Percentiles rank a stretch among this genome's conserved stretches.
Evolutionary conservation across 64 coral and sea anemone species (phyloP).

Genomic region (Pachyseris speciosa): DNA sequence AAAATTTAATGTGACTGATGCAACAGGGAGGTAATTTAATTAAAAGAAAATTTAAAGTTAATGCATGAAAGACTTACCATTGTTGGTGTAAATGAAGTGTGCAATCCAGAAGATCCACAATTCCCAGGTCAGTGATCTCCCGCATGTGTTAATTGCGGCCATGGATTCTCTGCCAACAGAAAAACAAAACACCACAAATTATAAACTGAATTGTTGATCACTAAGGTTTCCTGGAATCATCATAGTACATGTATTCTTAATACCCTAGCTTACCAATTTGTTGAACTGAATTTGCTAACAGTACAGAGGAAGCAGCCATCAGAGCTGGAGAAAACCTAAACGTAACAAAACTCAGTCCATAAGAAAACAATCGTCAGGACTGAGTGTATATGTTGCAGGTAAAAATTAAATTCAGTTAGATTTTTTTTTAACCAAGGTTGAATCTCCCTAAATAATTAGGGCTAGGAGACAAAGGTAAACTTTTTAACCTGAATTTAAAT

Average conservation of each 20-base stretch:
- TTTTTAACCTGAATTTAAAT: no score
- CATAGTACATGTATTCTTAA: no score
- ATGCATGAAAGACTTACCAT: constrained; percentile 5
- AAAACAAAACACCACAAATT: not conserved
- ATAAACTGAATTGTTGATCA: no score
- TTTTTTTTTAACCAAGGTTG: no score
- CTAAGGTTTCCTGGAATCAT: no score
- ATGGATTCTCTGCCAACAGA: constrained; percentile 70
- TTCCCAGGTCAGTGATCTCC: constrained; percentile 62
- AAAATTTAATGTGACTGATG: not conserved
- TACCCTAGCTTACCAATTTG: constrained; percentile 70
- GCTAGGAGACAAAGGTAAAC: no score
- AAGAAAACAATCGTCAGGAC: not conserved
- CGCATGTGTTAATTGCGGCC: constrained; percentile 78
- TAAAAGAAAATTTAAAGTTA: not conserved
- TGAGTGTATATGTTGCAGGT: no score
- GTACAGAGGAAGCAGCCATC: constrained; percentile 69
- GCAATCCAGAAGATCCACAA: constrained; percentile 72
- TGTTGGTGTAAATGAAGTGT: constrained; percentile 82
- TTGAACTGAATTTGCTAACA: constrained; percentile 83
- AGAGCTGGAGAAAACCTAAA: constrained; percentile 76
- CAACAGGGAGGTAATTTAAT: no score
- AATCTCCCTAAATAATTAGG: no score
- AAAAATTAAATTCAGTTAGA: no score
- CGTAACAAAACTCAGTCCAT: not conserved